phyloP scores from a whole-genome alignment of 2,797 vertebrate species.

The Cyprinodon diabolis region DNA sequence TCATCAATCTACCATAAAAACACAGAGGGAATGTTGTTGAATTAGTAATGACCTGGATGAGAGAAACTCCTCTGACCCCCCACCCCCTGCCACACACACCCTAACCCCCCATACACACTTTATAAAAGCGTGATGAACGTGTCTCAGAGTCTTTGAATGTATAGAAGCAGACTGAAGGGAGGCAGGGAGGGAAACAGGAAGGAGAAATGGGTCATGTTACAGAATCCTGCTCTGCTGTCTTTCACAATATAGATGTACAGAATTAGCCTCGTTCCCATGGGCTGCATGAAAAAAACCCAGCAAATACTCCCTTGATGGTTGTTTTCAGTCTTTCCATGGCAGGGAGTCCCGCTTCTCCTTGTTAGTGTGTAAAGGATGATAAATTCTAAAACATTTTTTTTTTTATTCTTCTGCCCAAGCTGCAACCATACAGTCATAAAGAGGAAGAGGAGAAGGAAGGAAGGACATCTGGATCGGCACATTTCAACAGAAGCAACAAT shows the following conservation, averaged over 20 bases:
- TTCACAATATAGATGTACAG: constrained; percentile 5
- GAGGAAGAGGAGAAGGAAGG: not conserved
- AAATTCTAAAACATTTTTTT: constrained; percentile 27
- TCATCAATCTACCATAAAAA: constrained; percentile 9
- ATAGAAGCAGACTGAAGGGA: constrained; percentile 11
- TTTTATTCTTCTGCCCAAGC: not conserved
- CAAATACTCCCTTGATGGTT: constrained; percentile 25
- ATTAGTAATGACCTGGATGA: constrained; percentile 61
- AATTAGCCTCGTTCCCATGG: constrained; percentile 8
- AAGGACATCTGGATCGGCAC: not conserved
- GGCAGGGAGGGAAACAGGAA: constrained; percentile 26
- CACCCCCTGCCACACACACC: not conserved
- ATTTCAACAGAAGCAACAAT: not conserved
- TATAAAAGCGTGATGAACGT: constrained; percentile 30
- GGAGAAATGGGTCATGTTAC: constrained; percentile 40
- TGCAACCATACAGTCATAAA: not conserved
- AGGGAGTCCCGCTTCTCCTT: not conserved
- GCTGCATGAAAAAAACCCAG: not conserved
- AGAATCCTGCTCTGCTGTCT: constrained; percentile 30
- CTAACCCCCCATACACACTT: not conserved
- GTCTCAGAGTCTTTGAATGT: constrained; percentile 29
- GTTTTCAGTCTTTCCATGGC: constrained; percentile 24
- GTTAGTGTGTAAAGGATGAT: not conserved
- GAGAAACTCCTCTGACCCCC: constrained; percentile 16
- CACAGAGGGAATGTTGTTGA: constrained; percentile 36